Percentiles rank a stretch among this genome's conserved stretches.
Conservation (phyloP, 2,888 invertebrate genomes). For the Euproctis similis region DNA sequence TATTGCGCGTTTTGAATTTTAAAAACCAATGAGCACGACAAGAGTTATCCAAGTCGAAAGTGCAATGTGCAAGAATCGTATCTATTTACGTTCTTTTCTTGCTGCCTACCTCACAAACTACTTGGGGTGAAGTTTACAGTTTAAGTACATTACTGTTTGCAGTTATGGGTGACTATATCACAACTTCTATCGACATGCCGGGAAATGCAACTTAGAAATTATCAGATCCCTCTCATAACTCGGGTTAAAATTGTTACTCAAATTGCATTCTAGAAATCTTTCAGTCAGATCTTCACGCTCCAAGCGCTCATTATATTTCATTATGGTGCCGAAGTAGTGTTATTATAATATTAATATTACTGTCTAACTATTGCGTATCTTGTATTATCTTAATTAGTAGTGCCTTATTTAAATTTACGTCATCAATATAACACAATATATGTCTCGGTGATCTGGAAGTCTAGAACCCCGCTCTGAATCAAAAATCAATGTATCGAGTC, state of each 20-base stretch:
- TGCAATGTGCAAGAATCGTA: too few relatives aligned
- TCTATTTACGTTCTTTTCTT: too few relatives aligned
- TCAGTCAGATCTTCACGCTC: constrained; percentile 69
- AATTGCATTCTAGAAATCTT: constrained; percentile 70
- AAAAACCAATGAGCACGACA: too few relatives aligned
- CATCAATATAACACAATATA: too few relatives aligned
- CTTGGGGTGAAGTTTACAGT: too few relatives aligned
- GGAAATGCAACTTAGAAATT: constrained; percentile 58
- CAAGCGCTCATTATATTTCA: constrained; percentile 67
- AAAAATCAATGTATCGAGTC: too few relatives aligned
- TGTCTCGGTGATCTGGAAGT: too few relatives aligned
- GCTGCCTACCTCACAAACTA: too few relatives aligned
- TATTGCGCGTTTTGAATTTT: too few relatives aligned
- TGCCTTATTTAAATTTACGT: constrained; percentile 26
- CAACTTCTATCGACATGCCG: constrained; percentile 51
- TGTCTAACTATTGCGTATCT: constrained; percentile 25
- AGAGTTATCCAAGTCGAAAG: too few relatives aligned
- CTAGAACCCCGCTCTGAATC: too few relatives aligned
- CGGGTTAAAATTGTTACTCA: constrained; percentile 69
- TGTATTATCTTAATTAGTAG: constrained; percentile 51
- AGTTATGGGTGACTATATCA: constrained; percentile 45
- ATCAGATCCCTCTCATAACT: constrained; percentile 71
- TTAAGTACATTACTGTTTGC: constrained; percentile 9
- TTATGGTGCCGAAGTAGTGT: constrained; percentile 65
- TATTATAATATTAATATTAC: constrained; percentile 49